These are phyloP conservation scores for Odocoileus virginianus DNA, from an alignment of 2,113 vertebrate genomes.

Conservation along the genomic window DNA sequence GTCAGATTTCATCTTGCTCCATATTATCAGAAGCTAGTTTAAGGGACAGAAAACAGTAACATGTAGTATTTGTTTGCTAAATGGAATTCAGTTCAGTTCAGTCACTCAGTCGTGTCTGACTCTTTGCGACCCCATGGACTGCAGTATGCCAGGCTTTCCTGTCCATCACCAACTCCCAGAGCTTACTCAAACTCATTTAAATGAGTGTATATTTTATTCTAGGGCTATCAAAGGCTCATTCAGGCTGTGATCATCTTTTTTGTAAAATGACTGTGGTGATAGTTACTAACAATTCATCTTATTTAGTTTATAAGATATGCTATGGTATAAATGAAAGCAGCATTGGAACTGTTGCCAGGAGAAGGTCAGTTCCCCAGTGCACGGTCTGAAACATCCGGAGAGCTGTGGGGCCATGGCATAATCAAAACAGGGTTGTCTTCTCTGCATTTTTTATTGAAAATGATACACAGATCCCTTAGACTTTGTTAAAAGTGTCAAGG, in stretches of 20 bases:
- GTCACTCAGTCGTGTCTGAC: rapidly evolving
- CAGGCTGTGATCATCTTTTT: background rate
- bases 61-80: background rate
- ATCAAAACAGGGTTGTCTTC: background rate
- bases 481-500: background rate
- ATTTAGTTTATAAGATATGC: background rate
- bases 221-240: background rate
- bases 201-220: background rate
- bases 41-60: background rate
- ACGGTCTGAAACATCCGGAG: background rate
- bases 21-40: background rate
- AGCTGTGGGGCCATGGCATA: background rate
- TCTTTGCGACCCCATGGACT: background rate
- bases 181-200: background rate
- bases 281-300: background rate
- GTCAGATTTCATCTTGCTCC: background rate
- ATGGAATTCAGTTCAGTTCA: background rate
- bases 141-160: background rate
- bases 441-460: background rate
- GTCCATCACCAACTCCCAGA: background rate
- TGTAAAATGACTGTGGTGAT: slow-evolving; percentile 11
- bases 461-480: background rate
- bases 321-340: background rate
- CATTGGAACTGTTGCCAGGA: background rate
- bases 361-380: background rate